These are phyloP conservation scores for Pangasius mekongensis DNA, from an alignment of 2,797 vertebrate genomes.

Conservation along the genomic window DNA sequence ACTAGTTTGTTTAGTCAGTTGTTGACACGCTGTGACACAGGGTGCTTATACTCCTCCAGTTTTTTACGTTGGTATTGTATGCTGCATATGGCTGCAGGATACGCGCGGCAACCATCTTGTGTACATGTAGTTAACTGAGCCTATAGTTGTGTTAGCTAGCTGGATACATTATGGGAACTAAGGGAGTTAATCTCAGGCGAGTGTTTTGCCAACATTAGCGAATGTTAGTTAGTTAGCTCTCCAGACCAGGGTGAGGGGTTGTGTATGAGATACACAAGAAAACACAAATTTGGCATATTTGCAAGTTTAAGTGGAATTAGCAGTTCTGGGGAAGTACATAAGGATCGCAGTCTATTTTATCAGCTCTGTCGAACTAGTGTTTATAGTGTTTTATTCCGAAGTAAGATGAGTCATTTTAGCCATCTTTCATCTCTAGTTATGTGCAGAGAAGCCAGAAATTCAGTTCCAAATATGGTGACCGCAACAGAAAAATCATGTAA, in stretches of 20 bases:
- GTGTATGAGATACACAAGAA: background rate
- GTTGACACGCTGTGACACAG: background rate
- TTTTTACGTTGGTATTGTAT: background rate
- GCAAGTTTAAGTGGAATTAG: background rate
- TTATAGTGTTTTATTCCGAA: background rate
- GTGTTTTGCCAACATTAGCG: background rate
- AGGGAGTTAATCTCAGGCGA: background rate
- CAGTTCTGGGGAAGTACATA: background rate
- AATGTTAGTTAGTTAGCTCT: background rate
- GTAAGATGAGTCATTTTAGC: constrained; percentile 15
- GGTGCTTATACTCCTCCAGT: background rate
- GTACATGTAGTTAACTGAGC: background rate
- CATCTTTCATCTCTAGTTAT: background rate
- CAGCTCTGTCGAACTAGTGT: background rate
- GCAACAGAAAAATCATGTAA: background rate
- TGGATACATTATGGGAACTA: background rate
- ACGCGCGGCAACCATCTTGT: background rate
- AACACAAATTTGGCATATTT: background rate
- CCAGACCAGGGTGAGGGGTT: background rate
- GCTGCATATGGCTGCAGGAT: too few species aligned
- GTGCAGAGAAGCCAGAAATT: background rate
- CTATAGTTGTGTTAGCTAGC: background rate
- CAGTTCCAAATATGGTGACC: constrained; percentile 10
- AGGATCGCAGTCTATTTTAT: background rate
- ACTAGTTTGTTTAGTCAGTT: background rate